These are phyloP conservation scores for Molanna angustata DNA, from an alignment of 2,888 invertebrate genomes.

Conservation along the genomic window DNA sequence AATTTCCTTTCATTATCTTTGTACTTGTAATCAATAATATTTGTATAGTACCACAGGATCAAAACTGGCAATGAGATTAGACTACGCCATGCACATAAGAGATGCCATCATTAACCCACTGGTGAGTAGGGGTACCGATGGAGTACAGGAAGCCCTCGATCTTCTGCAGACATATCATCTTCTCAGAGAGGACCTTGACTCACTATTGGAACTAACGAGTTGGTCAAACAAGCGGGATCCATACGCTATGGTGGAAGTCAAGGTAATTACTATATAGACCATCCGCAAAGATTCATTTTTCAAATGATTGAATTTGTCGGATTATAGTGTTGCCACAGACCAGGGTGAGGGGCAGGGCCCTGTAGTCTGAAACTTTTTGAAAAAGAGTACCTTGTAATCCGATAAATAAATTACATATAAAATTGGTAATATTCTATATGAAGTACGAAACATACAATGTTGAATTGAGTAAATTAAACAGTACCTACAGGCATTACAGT, in stretches of 20 bases:
- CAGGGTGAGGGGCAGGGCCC: too few relatives aligned
- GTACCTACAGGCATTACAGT: too few relatives aligned
- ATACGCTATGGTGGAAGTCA: slow-evolving; percentile 71
- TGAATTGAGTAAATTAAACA: too few relatives aligned
- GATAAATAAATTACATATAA: too few relatives aligned
- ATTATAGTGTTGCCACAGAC: too few relatives aligned
- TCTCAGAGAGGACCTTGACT: slow-evolving; percentile 88
- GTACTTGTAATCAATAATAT: too few relatives aligned
- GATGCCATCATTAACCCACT: slow-evolving; percentile 76
- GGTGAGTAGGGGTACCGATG: slow-evolving; percentile 64
- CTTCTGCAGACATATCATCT: slow-evolving; percentile 83
- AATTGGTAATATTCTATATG: too few relatives aligned
- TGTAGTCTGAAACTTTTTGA: not conserved
- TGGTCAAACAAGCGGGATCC: slow-evolving; percentile 83
- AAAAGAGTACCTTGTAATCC: not conserved
- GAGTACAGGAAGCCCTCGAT: slow-evolving; percentile 66
- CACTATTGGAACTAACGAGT: slow-evolving; percentile 76
- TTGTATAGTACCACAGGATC: slow-evolving; percentile 70
- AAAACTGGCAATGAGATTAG: slow-evolving; percentile 78
- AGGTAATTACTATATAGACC: too few relatives aligned
- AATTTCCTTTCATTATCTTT: not conserved
- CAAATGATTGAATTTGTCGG: too few relatives aligned
- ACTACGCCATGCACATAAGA: slow-evolving; percentile 81
- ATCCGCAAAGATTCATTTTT: too few relatives aligned
- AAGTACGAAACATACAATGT: too few relatives aligned